These are phyloP conservation scores for Australoheros facetus DNA, from an alignment of 2,797 vertebrate species.

Conservation along the genomic window DNA sequence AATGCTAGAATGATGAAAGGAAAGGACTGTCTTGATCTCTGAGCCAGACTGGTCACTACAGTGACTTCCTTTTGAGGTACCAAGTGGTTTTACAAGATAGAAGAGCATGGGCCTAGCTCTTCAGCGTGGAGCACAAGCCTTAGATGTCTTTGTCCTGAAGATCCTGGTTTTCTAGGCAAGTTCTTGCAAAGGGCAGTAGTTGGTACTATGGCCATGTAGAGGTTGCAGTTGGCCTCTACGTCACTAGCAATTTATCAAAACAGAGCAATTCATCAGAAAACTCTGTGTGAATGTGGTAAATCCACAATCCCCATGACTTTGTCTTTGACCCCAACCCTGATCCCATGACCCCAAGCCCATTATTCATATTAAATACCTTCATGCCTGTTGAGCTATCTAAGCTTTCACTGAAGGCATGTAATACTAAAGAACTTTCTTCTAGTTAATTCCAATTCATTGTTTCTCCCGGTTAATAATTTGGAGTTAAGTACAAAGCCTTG, in stretches of 20 bases:
- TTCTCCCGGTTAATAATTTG: constrained; percentile 1
- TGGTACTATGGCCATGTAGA: background rate
- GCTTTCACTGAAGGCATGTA: constrained; percentile 27
- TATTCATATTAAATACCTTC: constrained; percentile 58
- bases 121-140: background rate
- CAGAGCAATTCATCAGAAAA: background rate
- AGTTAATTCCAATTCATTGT: constrained; percentile 38
- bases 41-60: background rate
- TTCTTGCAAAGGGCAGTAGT: background rate
- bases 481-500: constrained; percentile 5
- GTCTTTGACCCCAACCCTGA: constrained; percentile 41
- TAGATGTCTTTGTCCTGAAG: background rate
- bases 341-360: constrained; percentile 49
- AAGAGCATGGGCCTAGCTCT: background rate
- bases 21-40: background rate
- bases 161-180: background rate
- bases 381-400: constrained; percentile 45
- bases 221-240: background rate
- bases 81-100: background rate
- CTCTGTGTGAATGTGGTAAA: constrained; percentile 17
- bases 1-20: background rate
- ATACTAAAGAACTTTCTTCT: constrained; percentile 46
- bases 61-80: background rate
- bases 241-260: constrained; percentile 14
- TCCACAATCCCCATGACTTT: constrained; percentile 27